Percentiles rank a stretch among this genome's conserved stretches.
Conservation (phyloP, 2,888 invertebrate species). For the Drosophila ezoana region DNA sequence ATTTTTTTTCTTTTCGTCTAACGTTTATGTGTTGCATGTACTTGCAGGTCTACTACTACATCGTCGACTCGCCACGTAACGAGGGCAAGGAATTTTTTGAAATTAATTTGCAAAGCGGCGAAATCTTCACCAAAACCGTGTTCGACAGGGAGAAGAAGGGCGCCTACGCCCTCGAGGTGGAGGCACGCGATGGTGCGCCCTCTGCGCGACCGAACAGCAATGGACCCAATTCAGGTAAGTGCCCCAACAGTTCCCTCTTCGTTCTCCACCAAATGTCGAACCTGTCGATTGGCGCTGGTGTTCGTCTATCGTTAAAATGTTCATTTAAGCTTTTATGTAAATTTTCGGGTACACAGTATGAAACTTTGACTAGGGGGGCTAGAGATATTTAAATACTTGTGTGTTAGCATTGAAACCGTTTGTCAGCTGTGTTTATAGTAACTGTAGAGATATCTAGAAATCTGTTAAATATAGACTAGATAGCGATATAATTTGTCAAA, state of each 20-base stretch:
- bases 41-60: slow-evolving; percentile 95
- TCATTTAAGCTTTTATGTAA: slow-evolving; percentile 1
- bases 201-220: slow-evolving; percentile 97
- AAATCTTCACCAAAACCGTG: slow-evolving; percentile 96
- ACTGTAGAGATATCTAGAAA: too few species aligned
- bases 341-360: neutral
- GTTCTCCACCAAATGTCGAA: too few species aligned
- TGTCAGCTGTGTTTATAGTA: too few species aligned
- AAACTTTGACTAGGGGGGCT: neutral
- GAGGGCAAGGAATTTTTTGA: slow-evolving; percentile 98
- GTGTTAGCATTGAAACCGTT: too few species aligned
- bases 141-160: slow-evolving; percentile 99
- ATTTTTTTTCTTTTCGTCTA: neutral
- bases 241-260: neutral
- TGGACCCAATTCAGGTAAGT: slow-evolving; percentile 97
- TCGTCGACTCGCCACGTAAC: slow-evolving; percentile 95
- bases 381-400: neutral
- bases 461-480: too few species aligned
- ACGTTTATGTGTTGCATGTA: slow-evolving; percentile 16
- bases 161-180: slow-evolving; percentile 98
- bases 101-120: slow-evolving; percentile 97
- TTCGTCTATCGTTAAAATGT: slow-evolving; percentile 6
- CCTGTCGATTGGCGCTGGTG: neutral
- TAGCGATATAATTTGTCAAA: too few species aligned
- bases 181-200: slow-evolving; percentile 98